A percentile compares a stretch with the other conserved stretches of the same genome.
Conservation (phyloP, 2,888 invertebrate species). For the Tenthredo amoena region DNA sequence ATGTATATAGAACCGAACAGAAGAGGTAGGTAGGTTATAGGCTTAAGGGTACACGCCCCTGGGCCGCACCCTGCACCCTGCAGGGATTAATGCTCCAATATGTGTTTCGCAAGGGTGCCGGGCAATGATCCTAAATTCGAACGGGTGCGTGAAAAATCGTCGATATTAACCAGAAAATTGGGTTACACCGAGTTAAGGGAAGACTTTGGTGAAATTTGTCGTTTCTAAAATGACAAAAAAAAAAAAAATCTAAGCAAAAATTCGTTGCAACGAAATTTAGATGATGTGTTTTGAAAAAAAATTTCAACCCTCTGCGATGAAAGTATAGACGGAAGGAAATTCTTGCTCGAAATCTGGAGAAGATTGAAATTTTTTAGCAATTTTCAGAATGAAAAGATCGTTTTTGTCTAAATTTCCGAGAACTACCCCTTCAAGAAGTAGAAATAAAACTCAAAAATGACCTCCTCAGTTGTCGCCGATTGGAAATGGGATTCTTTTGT, state of each 20-base stretch:
- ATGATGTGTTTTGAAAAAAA: too few species aligned
- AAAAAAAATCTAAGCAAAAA: too few species aligned
- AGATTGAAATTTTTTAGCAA: too few species aligned
- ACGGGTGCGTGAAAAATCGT: neutral
- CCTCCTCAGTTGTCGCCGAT: slow-evolving; percentile 1
- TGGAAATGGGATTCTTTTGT: slow-evolving; percentile 43
- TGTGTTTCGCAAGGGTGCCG: slow-evolving; percentile 38
- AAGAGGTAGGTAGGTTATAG: slow-evolving; percentile 27
- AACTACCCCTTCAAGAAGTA: too few species aligned
- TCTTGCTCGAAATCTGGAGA: too few species aligned
- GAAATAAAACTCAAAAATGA: neutral
- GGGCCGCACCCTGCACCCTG: slow-evolving; percentile 58
- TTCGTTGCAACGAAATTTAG: neutral
- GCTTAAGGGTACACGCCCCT: slow-evolving; percentile 61
- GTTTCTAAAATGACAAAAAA: too few species aligned
- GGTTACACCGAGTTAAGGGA: neutral
- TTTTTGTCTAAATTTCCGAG: too few species aligned
- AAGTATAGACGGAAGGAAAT: too few species aligned
- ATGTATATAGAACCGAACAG: neutral
- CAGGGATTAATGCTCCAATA: slow-evolving; percentile 48
- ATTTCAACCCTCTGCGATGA: too few species aligned
- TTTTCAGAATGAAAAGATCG: too few species aligned
- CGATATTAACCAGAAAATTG: neutral
- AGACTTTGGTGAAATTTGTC: neutral
- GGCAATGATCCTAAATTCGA: slow-evolving; percentile 21